Conservation (phyloP, 23 tunicate species). For the Halocynthia aurantium region DNA sequence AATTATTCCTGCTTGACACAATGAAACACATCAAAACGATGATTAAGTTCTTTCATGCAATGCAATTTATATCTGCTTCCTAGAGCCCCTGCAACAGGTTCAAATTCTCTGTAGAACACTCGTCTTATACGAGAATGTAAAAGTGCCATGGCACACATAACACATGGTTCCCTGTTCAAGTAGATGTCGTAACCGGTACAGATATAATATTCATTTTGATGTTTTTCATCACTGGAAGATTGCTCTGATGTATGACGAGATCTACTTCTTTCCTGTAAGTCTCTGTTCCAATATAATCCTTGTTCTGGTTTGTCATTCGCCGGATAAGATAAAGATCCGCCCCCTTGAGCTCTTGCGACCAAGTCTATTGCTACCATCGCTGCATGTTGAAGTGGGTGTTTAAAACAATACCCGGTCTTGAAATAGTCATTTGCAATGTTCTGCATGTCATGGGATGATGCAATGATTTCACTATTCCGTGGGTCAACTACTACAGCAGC, state of each 20-base stretch:
- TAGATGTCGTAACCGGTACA: conserved; percentile 66
- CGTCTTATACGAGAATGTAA: conserved; percentile 70
- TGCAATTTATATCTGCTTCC: conserved; percentile 79
- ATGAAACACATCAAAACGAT: conserved; percentile 65
- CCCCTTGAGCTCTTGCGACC: conserved; percentile 73
- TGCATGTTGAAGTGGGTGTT: conserved; percentile 58
- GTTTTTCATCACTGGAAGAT: background rate
- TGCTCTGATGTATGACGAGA: background rate
- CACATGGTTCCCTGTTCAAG: conserved; percentile 71
- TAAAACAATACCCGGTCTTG: background rate
- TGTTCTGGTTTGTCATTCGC: background rate
- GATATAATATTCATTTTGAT: conserved; percentile 29
- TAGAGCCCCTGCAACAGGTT: conserved; percentile 41
- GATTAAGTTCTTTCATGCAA: conserved; percentile 52
- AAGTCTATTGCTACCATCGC: conserved; percentile 81
- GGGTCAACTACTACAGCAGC: conserved; percentile 54
- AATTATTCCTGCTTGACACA: conserved; percentile 1
- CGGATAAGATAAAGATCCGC: conserved; percentile 44
- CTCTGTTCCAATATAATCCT: background rate
- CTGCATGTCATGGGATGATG: conserved; percentile 45
- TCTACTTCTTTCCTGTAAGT: background rate
- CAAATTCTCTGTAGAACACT: conserved; percentile 45
- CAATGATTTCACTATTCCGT: conserved; percentile 19
- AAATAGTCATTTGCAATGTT: conserved; percentile 14
- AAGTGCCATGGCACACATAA: conserved; percentile 91